A percentile compares a stretch with the other conserved stretches of the same genome.
phyloP scores from a whole-genome alignment of 2,888 invertebrate species.

The Drosophila anceps region DNA sequence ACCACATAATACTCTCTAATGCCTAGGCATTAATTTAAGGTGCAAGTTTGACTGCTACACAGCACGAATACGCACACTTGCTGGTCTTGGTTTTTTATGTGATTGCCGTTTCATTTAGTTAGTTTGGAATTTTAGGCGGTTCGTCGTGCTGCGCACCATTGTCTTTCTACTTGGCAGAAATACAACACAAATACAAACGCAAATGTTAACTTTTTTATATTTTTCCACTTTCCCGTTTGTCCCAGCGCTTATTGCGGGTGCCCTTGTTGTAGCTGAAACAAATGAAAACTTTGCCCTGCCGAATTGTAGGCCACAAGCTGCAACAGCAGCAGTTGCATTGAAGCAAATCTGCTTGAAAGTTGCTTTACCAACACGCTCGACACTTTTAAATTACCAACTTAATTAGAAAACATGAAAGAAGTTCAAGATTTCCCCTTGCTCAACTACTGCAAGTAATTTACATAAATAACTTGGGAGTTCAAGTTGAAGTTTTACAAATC shows the following conservation, averaged over 20 bases:
- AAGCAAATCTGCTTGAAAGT: constrained; percentile 68
- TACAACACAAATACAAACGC: constrained; percentile 15
- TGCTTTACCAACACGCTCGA: constrained; percentile 54
- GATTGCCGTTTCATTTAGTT: constrained; percentile 48
- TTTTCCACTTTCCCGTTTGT: constrained; percentile 6
- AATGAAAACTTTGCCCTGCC: constrained; percentile 63
- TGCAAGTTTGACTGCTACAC: constrained; percentile 30
- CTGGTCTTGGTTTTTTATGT: constrained; percentile 31
- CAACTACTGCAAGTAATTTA: constrained; percentile 61
- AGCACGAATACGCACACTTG: constrained; percentile 22
- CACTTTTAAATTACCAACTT: constrained; percentile 80
- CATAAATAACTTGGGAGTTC: constrained; percentile 70
- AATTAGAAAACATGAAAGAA: constrained; percentile 78
- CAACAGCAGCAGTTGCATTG: constrained; percentile 46
- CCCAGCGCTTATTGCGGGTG: constrained; percentile 31
- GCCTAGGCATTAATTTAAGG: constrained; percentile 69
- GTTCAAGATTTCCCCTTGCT: constrained; percentile 5
- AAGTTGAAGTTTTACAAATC: constrained; percentile 77
- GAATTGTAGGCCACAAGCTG: constrained; percentile 70
- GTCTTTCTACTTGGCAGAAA: constrained; percentile 69
- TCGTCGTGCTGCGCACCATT: constrained; percentile 70
- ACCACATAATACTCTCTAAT: constrained; percentile 63
- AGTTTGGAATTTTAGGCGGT: constrained; percentile 62
- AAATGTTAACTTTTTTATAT: neutral
- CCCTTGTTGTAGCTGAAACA: constrained; percentile 24